Evolutionary conservation across 2,797 vertebrate species (phyloP).

Genomic region (Chaenodraco wilsoni): DNA sequence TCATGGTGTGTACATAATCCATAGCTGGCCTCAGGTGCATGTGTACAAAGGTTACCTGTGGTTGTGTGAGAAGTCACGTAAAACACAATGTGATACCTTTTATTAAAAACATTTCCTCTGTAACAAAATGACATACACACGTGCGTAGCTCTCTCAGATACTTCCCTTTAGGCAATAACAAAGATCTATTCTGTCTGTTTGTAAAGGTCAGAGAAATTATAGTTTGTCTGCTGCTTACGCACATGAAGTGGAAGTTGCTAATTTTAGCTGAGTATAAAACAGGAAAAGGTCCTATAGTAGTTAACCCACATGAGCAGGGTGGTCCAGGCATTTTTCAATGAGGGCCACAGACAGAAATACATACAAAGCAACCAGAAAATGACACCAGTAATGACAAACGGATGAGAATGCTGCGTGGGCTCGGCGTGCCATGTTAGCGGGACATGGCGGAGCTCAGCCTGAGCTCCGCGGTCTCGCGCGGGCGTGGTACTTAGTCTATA

Average conservation of each 20-base stretch:
- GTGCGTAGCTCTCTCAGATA: neutral
- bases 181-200: neutral
- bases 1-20: conserved; percentile 3
- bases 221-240: neutral
- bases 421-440: too few species aligned
- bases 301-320: neutral
- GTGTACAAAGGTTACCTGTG: conserved; percentile 4
- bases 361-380: too few species aligned
- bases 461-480: too few species aligned
- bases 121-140: neutral
- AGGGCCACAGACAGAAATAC: too few species aligned
- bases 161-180: conserved; percentile 8
- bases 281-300: neutral
- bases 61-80: neutral
- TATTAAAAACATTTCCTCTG: neutral
- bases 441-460: too few species aligned
- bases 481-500: too few species aligned
- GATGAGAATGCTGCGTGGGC: too few species aligned
- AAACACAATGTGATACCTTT: neutral
- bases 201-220: neutral
- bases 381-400: too few species aligned
- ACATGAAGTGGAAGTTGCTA: neutral
- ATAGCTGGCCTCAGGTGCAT: neutral
- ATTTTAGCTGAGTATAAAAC: neutral
- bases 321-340: too few species aligned